Evolutionary conservation across 2,888 invertebrate species (phyloP).

Genomic region (Ceratothoa steindachneri): DNA sequence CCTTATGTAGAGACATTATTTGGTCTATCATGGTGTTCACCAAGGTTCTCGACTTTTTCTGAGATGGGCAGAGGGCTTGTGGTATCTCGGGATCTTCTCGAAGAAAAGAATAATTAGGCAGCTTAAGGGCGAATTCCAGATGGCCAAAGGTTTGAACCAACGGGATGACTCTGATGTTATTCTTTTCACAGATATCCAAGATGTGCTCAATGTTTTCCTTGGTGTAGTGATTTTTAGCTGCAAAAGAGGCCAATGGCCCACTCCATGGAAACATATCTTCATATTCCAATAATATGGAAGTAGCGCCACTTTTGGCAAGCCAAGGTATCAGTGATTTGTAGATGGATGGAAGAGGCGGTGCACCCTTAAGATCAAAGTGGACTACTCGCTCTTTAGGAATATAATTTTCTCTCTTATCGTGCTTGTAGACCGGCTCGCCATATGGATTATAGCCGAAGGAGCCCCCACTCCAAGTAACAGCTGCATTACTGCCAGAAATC

Average conservation of each 20-base stretch:
- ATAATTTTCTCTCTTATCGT: slow-evolving; percentile 42
- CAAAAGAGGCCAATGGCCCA: slow-evolving; percentile 53
- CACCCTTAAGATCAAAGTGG: slow-evolving; percentile 59
- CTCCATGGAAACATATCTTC: slow-evolving; percentile 63
- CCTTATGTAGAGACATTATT: slow-evolving; percentile 51
- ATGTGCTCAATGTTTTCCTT: slow-evolving; percentile 50
- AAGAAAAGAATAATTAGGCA: slow-evolving; percentile 62
- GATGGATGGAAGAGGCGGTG: slow-evolving; percentile 56
- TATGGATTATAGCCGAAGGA: slow-evolving; percentile 41
- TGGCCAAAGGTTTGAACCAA: slow-evolving; percentile 59
- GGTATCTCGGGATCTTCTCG: slow-evolving; percentile 66
- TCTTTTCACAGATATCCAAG: slow-evolving; percentile 51
- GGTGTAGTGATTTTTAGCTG: slow-evolving; percentile 54
- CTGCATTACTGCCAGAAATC: background rate
- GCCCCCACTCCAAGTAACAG: slow-evolving; percentile 16
- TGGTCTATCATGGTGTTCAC: slow-evolving; percentile 52
- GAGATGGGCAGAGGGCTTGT: slow-evolving; percentile 59
- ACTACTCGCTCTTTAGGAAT: slow-evolving; percentile 50
- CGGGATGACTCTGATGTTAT: slow-evolving; percentile 59
- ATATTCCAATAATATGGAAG: slow-evolving; percentile 61
- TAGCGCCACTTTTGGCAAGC: slow-evolving; percentile 51
- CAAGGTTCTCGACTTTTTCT: slow-evolving; percentile 52
- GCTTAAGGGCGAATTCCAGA: slow-evolving; percentile 68
- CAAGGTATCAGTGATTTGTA: slow-evolving; percentile 49
- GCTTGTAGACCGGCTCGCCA: slow-evolving; percentile 41